Evolutionary conservation across 2,113 vertebrate species (phyloP), one percentile per base, ranked within the genome.

Genomic region (Aegithalos caudatus): DNA sequence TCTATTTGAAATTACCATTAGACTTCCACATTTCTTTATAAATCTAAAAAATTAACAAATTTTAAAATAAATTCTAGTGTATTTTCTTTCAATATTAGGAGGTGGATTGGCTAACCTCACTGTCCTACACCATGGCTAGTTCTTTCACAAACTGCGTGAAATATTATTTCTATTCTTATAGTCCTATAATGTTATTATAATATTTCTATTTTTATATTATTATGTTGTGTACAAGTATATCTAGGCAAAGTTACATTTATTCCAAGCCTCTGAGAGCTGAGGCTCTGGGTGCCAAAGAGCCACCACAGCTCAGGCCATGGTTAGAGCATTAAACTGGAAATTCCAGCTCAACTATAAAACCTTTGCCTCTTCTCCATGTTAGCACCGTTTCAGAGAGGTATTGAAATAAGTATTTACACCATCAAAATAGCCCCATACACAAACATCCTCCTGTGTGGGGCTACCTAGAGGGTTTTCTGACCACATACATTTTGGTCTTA

Each of bases 231-330:
- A 33, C 31, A 61, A 47, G 5, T 20, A 44, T 13, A 64, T 28
- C 24, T 10, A 57, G n/a, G 35, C 47, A 71, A 65, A n/a, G 19
- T 1, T n/a, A 35, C 9, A 22, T 50, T 45, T 56, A 72, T 56
- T 86, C 53, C 72, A 79, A 70, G 33, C 18, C 14, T 88, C 81
- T 58, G 35, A 48, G n/a, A 62, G n/a, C 15, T 0, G 1, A 81
- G 15, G 53, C n/a, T 33, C 25, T 18, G 31, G 24, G 6, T 38
- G 50, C 65, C 42, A 35, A 70, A 79, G 24, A 48, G 13, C 40
- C 29, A 56, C 11, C 23, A 42, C 15, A n/a, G 5, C 29, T 4
- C 11, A 74, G 61, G 23, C 60, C 45, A 65, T 0, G 0, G 45
- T 11, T 28, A 53, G 24, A 27, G 18, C 33, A 12, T 62, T 53